Conservation (phyloP, 2,888 invertebrate genomes). For the Drosophila eohydei region DNA sequence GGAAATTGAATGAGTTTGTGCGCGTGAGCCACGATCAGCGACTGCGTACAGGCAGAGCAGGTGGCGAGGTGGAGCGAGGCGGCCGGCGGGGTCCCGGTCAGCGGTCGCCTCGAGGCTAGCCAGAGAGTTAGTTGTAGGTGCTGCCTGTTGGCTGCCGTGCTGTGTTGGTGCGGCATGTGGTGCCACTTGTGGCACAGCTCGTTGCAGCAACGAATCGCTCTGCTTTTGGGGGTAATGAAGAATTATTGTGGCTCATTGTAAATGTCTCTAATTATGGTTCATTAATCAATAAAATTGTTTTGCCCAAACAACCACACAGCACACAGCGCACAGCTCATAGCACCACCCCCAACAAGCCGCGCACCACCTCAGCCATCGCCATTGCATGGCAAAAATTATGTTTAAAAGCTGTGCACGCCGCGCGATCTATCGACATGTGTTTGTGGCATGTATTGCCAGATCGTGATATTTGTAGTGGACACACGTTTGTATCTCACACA, state of each 20-base stretch:
- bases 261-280: conserved; percentile 85
- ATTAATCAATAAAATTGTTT: conserved; percentile 85
- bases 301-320: conserved; percentile 31
- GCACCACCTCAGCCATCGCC: neutral
- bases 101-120: conserved; percentile 49
- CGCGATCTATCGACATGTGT: conserved; percentile 67
- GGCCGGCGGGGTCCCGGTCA: conserved; percentile 26
- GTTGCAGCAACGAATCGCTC: conserved; percentile 30
- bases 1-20: conserved; percentile 80
- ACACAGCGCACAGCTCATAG: neutral
- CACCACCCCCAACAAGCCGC: conserved; percentile 1
- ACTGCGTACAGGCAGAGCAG: conserved; percentile 47
- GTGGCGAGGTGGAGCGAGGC: neutral
- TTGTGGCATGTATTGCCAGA: conserved; percentile 69
- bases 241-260: conserved; percentile 83
- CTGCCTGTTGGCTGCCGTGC: conserved; percentile 22
- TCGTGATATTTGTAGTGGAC: conserved; percentile 79
- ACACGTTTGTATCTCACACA: conserved; percentile 59
- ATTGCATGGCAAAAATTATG: conserved; percentile 64
- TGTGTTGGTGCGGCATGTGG: conserved; percentile 20
- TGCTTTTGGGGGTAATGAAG: conserved; percentile 82
- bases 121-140: conserved; percentile 34
- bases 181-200: conserved; percentile 13
- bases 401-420: conserved; percentile 72
- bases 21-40: conserved; percentile 77